Base-by-base conservation (phyloP, 2,113 vertebrate genomes). In the Erinaceus europaeus region DNA sequence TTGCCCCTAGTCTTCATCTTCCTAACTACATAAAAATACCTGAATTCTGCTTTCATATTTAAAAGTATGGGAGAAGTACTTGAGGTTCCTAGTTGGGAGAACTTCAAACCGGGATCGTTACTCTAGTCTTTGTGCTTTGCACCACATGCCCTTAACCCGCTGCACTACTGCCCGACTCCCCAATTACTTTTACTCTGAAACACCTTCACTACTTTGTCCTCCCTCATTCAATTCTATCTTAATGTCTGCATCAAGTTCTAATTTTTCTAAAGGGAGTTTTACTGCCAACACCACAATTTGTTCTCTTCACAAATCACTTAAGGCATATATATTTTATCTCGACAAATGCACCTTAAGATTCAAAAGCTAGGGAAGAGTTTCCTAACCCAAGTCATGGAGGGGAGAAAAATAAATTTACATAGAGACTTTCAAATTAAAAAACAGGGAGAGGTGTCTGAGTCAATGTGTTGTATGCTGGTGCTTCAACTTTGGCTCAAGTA, bases 241-340 rank as follows among this genome's bases (percentile, higher is more conserved):
- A 69, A 83, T 17, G 69, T 71, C 75, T 59, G 8, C 50, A 75
- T 65, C 67, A 80, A 52, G 44, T 79, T 86, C 76, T 84, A 46
- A 67, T 79, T 91, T 84, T 72, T 67, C 71, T 75, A 78, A 69
- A 92, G 86, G 52, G 32, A 18, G n/a, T n/a, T 59, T 79, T 88
- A 83, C 15, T 83, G 18, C 61, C 69, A 80, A 89, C 5, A 67
- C 20, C 29, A 69, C 6, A 59, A 29, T 32, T 62, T 67, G 25
- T 61, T 84, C n/a, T 80, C 38, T 76, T 48, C 44, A 61, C 61
- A 71, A 36, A n/a, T n/a, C 6, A 52, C 61, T 89, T 74, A 34
- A 42, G 36, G 32, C 0, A 2, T 34, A 15, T 57, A 18, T 71
- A 61, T 21, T 84, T 90, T 46, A 84, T 79, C 44, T 80, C 65